Conservation (phyloP, 2,797 vertebrate species). For the Poeciliopsis presidionis region DNA sequence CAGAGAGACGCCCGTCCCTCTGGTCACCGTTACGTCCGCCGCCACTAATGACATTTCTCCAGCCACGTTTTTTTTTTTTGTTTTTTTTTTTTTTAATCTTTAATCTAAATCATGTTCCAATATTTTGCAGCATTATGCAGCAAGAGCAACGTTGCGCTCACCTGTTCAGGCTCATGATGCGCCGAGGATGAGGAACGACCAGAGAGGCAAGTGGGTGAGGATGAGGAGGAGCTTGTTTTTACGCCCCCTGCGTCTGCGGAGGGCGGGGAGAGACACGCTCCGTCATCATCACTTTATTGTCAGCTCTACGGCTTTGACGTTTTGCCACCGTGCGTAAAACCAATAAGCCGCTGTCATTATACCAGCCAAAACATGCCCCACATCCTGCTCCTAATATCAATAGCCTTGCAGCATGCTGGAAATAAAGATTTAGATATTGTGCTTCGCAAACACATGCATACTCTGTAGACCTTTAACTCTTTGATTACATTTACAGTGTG, state of each 20-base stretch:
- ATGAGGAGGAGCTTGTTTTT: slow-evolving; percentile 51
- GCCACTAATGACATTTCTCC: background rate
- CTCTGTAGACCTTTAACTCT: background rate
- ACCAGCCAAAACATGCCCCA: background rate
- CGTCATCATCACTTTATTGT: slow-evolving; percentile 9
- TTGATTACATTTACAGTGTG: background rate
- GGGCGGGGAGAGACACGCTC: slow-evolving; percentile 37
- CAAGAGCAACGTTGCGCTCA: slow-evolving; percentile 28
- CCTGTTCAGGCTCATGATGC: slow-evolving; percentile 55
- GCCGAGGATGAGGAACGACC: slow-evolving; percentile 42
- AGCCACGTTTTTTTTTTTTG: too few relatives aligned
- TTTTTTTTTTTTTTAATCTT: too few relatives aligned
- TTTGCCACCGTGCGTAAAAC: background rate
- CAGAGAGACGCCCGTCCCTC: background rate
- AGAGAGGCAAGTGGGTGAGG: slow-evolving; percentile 27
- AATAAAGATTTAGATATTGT: background rate
- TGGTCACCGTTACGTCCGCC: background rate
- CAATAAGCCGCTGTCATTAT: background rate
- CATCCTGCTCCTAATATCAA: background rate
- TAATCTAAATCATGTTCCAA: background rate
- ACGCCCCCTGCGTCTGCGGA: slow-evolving; percentile 42
- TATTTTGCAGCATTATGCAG: background rate
- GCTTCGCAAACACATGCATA: background rate
- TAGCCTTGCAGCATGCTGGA: background rate
- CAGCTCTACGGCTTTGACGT: background rate